A percentile compares a stretch with the other conserved stretches of the same genome.
These are phyloP conservation scores for Columba guinea DNA, from an alignment of 2,797 vertebrate species.

Conservation along the genomic window DNA sequence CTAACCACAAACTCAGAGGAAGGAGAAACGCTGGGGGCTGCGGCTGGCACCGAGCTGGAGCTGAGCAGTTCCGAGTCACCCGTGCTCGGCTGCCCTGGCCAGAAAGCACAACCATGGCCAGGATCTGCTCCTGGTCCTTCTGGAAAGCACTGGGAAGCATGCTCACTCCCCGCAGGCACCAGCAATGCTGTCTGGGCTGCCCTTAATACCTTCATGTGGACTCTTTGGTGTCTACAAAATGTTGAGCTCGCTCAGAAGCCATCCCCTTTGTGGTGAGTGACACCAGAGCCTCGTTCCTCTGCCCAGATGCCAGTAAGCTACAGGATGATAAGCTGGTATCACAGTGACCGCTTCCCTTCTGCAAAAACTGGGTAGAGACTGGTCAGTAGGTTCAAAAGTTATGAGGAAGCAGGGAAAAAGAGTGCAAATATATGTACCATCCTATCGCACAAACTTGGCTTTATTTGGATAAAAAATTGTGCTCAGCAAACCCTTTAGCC, in stretches of 20 bases:
- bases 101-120: background rate
- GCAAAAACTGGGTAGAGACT: background rate
- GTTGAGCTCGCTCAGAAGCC: background rate
- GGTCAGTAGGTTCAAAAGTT: background rate
- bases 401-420: background rate
- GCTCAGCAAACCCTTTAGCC: background rate
- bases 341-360: background rate
- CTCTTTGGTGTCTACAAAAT: background rate
- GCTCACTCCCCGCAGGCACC: background rate
- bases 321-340: background rate
- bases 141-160: background rate
- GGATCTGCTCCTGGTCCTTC: background rate
- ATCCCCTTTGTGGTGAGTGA: background rate
- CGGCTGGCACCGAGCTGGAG: background rate
- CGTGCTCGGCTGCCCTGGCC: background rate
- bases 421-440: background rate
- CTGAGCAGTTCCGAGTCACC: background rate
- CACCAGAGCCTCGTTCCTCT: background rate
- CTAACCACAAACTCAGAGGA: constrained; percentile 3
- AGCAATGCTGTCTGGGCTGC: background rate
- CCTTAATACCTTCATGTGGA: background rate
- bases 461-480: background rate
- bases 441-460: constrained; percentile 5
- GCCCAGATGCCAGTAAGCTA: background rate
- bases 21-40: background rate